Base-by-base conservation (phyloP, 2,113 vertebrate species). In the Amazona vittata region DNA sequence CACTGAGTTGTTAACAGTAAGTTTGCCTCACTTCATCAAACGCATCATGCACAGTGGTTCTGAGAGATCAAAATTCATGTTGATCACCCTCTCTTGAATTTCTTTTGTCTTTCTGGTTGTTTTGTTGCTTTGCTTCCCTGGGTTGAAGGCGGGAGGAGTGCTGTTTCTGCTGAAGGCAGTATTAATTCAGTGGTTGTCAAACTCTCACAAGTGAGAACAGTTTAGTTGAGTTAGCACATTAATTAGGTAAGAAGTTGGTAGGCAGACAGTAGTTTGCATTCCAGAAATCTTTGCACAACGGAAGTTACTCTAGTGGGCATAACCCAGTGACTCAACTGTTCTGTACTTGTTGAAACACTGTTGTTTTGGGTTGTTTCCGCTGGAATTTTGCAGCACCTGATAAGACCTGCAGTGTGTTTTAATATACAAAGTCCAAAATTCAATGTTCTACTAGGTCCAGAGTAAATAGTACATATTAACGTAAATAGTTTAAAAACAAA, bases 1-100 rank as follows among this genome's bases (percentile, higher is more conserved):
- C 95, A 94, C 81, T 94, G 91, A 93, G 59, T 81, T 96, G 90
- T 96, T 96, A 94, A 94, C 31, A 6, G 76, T 41, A 65, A 39
- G 65, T 87, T 97, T 88, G 64, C 64, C 49, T 90, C 60, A 75
- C 53, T 96, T 97, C 67, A 94, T 90, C 89, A 87, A 43, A 65
- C 65, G 31, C 82, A 89, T 91, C 52, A 73, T 53, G 62, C 49
- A 21, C 41, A 74, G 59, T 79, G 62, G 47, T 95, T 87, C 70
- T 83, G 74, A 87, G 68, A 86, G 47, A 76, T 70, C 43, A 83
- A 83, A 93, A 68, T 31, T 84, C 70, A 39, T 4, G 63, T 28
- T 90, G 81, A 9, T 95, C 50, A 55, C 20, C 29, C 64, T 81
- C 49, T 53, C 20, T 75, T 9, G 9, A 43, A 75, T 76, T 91